Base-by-base conservation (phyloP, 2,888 invertebrate species). In the Rhingia rostrata region DNA sequence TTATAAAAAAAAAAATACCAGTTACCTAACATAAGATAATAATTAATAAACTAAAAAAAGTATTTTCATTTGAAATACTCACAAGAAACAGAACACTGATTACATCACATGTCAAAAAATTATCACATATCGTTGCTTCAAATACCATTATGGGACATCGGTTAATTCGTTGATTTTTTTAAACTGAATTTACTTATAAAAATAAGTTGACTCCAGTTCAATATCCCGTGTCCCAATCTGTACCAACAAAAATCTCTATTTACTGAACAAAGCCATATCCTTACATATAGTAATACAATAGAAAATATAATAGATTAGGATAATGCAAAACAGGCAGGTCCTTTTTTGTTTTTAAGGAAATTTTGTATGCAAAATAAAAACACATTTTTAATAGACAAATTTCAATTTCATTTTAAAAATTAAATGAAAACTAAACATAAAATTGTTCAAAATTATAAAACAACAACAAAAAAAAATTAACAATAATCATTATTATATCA, bases 271-370 rank as follows among this genome's bases (percentile, higher is more conserved):
- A 69, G 14, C 22, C 51, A 69, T 69, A 45, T 56, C 30, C 43
- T 43, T 33, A 41, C 47, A 61, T 22, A 72, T 39, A 63, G 35
- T 4, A 14, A 53, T 6, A 43, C 45, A 32, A 30, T 5, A 56
- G 3, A 45, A 45, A 30, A 60, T 64, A 60, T 32, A 49, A n/a
- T 83, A 78, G 66, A 67, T 60, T 73, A 83, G 67, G 67, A 73
- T 53, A 83, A 74, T 78, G 66, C 84, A 84, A 84, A 84, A 84
- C 70, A 84, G 84, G 84, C 84, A 84, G 84, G 84, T 80, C 84
- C 84, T 84, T 75, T 80, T 84, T 84, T 84, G 84, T 75, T 80
- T 69, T 61, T 58, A 54, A 63, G 12, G 45, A 56, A 39, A 53
- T 79, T 74, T 79, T 72, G 56, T 56, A 73, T 67, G 53, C 58